Conservation (phyloP, 37 sponge, comb jelly and placozoan genomes). For the Lycopodina hypogea region DNA sequence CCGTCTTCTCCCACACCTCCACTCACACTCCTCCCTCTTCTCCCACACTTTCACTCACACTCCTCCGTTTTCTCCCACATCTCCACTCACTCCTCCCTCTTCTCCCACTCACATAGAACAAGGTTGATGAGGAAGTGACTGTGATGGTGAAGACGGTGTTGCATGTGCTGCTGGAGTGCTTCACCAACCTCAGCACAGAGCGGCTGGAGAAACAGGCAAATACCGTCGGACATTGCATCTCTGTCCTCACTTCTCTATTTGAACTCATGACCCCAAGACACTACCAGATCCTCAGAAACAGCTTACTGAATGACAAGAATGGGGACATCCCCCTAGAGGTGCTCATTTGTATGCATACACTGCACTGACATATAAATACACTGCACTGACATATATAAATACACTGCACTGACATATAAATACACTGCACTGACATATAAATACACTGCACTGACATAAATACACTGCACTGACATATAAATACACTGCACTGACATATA, state of each 20-base stretch:
- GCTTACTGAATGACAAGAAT: not conserved
- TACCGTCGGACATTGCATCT: constrained; percentile 39
- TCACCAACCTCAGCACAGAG: constrained; percentile 15
- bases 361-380: too few species aligned
- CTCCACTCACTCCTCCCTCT: not conserved
- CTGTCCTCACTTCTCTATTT: constrained; percentile 30
- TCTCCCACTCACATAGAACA: not conserved
- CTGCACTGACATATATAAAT: too few species aligned
- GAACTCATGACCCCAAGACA: constrained; percentile 54
- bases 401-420: too few species aligned
- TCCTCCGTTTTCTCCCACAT: too few species aligned
- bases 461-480: too few species aligned
- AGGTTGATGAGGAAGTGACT: constrained; percentile 25
- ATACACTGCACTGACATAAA: too few species aligned
- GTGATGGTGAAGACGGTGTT: constrained; percentile 33
- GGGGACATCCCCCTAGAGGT: constrained; percentile 23
- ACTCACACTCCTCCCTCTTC: not conserved
- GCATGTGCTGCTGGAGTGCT: constrained; percentile 37
- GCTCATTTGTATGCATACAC: not conserved
- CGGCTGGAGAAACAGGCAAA: constrained; percentile 9
- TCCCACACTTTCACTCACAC: too few species aligned
- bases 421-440: too few species aligned
- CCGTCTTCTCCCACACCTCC: not conserved
- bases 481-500: too few species aligned
- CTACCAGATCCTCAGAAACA: constrained; percentile 23